These are phyloP conservation scores for Brachyistius frenatus DNA, from an alignment of 2,113 vertebrate species.

Conservation along the genomic window DNA sequence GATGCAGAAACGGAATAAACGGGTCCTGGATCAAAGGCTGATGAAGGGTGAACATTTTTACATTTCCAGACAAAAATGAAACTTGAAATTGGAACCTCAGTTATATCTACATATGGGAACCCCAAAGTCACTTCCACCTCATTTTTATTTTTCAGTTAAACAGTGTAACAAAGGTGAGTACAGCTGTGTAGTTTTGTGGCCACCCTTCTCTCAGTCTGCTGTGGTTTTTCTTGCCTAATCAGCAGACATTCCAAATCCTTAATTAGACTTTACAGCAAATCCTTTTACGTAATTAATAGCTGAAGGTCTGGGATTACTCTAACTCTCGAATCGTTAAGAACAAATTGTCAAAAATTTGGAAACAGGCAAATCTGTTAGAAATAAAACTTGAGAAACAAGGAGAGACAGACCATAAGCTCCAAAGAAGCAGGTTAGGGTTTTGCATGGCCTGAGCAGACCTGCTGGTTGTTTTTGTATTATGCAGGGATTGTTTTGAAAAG, in stretches of 20 bases:
- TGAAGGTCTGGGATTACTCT: conserved; percentile 38
- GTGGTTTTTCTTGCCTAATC: conserved; percentile 52
- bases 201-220: conserved; percentile 8
- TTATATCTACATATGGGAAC: background rate
- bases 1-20: background rate
- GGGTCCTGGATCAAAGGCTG: background rate
- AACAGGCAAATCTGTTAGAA: background rate
- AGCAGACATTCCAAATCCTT: conserved; percentile 60
- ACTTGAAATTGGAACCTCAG: background rate
- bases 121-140: background rate
- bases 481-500: conserved; percentile 39
- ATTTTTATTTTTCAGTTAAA: background rate
- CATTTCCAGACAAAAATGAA: background rate
- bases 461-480: conserved; percentile 18
- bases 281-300: conserved; percentile 63
- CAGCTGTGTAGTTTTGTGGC: background rate
- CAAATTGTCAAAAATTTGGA: conserved; percentile 20
- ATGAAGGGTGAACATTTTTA: background rate
- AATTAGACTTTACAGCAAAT: conserved; percentile 62
- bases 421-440: background rate
- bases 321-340: conserved; percentile 17
- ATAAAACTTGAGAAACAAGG: background rate
- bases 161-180: background rate
- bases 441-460: conserved; percentile 3
- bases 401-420: no score